Base-by-base conservation (phyloP, 2,888 invertebrate genomes). In the Steinernema scapterisci region DNA sequence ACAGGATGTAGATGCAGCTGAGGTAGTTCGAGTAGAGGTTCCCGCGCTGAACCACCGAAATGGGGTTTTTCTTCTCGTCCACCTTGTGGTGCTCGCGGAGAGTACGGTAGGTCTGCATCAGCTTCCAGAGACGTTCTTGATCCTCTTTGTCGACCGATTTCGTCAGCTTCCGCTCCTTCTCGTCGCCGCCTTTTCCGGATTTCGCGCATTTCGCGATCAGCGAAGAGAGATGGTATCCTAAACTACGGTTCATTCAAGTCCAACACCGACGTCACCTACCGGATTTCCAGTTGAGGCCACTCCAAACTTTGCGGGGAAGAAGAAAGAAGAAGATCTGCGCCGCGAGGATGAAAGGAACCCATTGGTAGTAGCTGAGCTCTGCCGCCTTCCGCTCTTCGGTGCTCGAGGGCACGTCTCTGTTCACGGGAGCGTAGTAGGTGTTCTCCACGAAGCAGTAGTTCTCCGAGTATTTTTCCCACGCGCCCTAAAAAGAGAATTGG, bases 391-490 rank as follows among this genome's bases (percentile, higher is more conserved):
- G 21, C 19, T 72, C 25, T 46, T 45, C 27, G 1, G 43, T 9
- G 63, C 31, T 11, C 16, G 27, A 23, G 16, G 63, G 63, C 63
- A 63, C 27, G 2, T 11, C 6, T 6, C 63, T 31, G 16, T 71
- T 23, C 44, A 48, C 27, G 27, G 63, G 38, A 2, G 38, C 63
- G 38, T 31, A 63, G 63, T 63, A 63, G 27, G 63, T 63, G 63
- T 71, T 71, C 48, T 71, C 71, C 46, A 71, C 71, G 71, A 71
- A 71, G 71, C 71, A 71, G 27, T 71, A 71, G 48, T 71, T 71
- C 27, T 71, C 71, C 23, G 71, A 45, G 44, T 23, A 71, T 27
- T 71, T 71, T 31, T 48, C 48, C 46, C 71, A 63, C 23, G 13
- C 16, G 6, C 3, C 3, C 31, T 25, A 31, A 63, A 70, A 16